Evolutionary conservation across 2,797 vertebrate genomes (phyloP), one percentile per base, ranked within the genome.

Genomic region (Varecia variegata): DNA sequence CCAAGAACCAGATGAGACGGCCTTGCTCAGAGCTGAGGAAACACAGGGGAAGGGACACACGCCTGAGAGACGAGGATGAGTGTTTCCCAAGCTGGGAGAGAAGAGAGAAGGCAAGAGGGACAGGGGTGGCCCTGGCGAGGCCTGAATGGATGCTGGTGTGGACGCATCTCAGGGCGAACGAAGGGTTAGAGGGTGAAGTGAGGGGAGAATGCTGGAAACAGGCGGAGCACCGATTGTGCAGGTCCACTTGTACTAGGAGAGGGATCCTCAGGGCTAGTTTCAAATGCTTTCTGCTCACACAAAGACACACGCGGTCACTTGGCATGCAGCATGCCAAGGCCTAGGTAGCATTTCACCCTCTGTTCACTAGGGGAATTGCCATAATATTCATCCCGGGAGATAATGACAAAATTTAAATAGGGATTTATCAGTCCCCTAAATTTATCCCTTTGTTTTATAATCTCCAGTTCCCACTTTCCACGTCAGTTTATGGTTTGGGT

Each of bases 231-330:
- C 32, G 45, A 12, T 8, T 7, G 5, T 5, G 2, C 14, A 76
- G 7, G 25, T 35, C 15, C 25, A 7, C 40, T 50, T 38, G 4
- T 1, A 35, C 38, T 15, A 5, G 0, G 0, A 14, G 0, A 18
- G 23, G 40, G 10, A 50, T 27, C 32, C n/a, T 65, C 43, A 32
- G 23, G 52, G 25, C 60, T 85, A 65, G 0, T 74, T 77, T 35
- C 47, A 71, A 38, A 52, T 0, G 25, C 40, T 58, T 12, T 1
- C n/a, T 0, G 3, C 30, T 50, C 40, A 87, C 32, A 38, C 32
- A 23, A 9, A 52, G 77, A 65, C 62, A 82, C 27, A 71, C 0
- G 18, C 17, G 32, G 62, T 83, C 23, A 3, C 20, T 11, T 52
- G 43, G 1, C 15, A 43, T 1, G 4, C 0, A 32, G 32, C 27